These are phyloP conservation scores for Platalea minor DNA, from an alignment of 2,797 vertebrate species.

Conservation along the genomic window DNA sequence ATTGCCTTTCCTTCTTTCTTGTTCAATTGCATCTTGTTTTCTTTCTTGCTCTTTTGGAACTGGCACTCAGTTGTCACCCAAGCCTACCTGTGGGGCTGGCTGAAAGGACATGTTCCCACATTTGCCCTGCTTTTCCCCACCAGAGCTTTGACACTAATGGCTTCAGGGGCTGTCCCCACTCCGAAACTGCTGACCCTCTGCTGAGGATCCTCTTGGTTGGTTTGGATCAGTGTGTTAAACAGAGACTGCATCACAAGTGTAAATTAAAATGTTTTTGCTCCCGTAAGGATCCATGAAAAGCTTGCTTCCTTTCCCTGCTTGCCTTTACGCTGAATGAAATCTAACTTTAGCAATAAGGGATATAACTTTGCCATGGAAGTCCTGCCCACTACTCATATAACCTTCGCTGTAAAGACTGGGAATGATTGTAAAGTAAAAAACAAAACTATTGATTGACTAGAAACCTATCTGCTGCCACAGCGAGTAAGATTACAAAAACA, in stretches of 20 bases:
- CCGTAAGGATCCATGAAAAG: neutral
- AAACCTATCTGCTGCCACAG: neutral
- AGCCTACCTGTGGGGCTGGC: neutral
- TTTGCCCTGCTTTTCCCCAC: neutral
- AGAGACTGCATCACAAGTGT: neutral
- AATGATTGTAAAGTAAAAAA: neutral
- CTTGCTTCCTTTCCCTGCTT: neutral
- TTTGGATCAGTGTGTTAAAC: neutral
- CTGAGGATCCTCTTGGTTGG: neutral
- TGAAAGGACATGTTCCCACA: rapidly evolving
- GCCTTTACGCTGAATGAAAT: neutral
- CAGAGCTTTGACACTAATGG: neutral
- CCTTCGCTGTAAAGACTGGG: neutral
- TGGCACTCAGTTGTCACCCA: neutral
- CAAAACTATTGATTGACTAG: neutral
- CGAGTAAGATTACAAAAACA: neutral
- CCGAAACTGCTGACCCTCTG: neutral
- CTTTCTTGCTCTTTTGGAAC: neutral
- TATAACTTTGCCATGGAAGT: neutral
- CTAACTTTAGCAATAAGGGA: neutral
- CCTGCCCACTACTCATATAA: neutral
- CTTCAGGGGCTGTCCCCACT: rapidly evolving
- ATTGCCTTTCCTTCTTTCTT: neutral
- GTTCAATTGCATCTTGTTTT: neutral
- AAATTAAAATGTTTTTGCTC: neutral